Conservation (phyloP, 2,888 invertebrate species). For the Agrotis puta region DNA sequence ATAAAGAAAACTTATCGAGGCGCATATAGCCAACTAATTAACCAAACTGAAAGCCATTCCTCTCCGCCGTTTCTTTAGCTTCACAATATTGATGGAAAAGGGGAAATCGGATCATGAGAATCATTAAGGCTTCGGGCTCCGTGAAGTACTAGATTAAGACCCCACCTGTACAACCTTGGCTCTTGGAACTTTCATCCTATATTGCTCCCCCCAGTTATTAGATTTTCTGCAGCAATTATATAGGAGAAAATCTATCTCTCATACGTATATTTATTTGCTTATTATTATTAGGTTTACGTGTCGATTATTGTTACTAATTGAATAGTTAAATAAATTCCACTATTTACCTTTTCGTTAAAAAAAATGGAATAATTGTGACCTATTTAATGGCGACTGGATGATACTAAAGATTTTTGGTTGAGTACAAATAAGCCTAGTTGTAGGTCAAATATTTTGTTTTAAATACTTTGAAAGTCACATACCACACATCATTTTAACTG, state of each 20-base stretch:
- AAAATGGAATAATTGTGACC: neutral
- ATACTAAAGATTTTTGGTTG: too few relatives aligned
- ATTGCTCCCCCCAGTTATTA: constrained; percentile 59
- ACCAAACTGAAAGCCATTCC: constrained; percentile 24
- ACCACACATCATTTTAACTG: too few relatives aligned
- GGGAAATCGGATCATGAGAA: constrained; percentile 61
- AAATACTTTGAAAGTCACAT: too few relatives aligned
- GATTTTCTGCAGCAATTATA: constrained; percentile 59
- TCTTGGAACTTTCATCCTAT: constrained; percentile 51
- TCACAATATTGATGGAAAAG: constrained; percentile 55
- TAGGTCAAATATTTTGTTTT: too few relatives aligned
- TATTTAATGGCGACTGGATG: neutral
- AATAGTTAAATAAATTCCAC: too few relatives aligned
- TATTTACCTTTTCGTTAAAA: too few relatives aligned
- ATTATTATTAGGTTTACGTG: constrained; percentile 3
- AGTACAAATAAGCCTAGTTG: too few relatives aligned
- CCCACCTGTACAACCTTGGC: constrained; percentile 61
- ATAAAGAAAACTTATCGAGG: too few relatives aligned
- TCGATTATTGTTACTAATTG: neutral
- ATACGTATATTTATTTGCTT: constrained; percentile 18
- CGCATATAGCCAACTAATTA: neutral
- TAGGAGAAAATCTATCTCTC: constrained; percentile 48
- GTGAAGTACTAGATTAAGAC: constrained; percentile 54
- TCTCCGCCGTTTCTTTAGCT: constrained; percentile 7
- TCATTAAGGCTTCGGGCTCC: constrained; percentile 59